Percentiles rank a stretch among this genome's conserved stretches.
Conservation (phyloP, 1,140 invertebrate species). For the Chironomus striatipennis region DNA sequence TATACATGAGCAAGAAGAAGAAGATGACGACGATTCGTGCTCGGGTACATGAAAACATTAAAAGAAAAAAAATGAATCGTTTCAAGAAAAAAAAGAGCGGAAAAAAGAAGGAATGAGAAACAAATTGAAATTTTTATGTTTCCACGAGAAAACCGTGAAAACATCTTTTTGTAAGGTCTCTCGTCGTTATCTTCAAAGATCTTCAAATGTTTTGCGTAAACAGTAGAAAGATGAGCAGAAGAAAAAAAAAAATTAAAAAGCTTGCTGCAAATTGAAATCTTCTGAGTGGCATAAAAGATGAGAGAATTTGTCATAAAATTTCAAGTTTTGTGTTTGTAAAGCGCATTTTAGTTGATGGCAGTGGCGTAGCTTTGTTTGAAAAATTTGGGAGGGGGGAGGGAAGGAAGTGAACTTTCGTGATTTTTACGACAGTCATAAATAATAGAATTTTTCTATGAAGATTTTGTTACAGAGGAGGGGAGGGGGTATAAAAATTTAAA, state of each 20-base stretch:
- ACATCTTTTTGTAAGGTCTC: background rate
- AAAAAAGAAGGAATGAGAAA: background rate
- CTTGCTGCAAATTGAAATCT: slow-evolving; percentile 6
- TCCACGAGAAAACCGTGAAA: background rate
- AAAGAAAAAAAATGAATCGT: background rate
- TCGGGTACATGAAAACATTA: background rate
- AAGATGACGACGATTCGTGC: background rate
- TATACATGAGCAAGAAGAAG: background rate
- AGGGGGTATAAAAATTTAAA: too few species aligned
- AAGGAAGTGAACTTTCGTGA: too few species aligned
- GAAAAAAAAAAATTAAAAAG: background rate
- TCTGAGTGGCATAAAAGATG: background rate
- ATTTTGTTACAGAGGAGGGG: too few species aligned
- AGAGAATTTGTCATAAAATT: too few species aligned
- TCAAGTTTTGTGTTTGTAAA: too few species aligned
- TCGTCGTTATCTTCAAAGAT: slow-evolving; percentile 6
- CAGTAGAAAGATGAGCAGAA: background rate
- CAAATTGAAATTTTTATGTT: slow-evolving; percentile 15
- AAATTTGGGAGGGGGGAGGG: too few species aligned
- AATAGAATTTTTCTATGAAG: too few species aligned
- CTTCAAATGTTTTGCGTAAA: slow-evolving; percentile 13
- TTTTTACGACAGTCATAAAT: too few species aligned
- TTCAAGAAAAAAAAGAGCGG: background rate
- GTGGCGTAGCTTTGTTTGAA: too few species aligned
- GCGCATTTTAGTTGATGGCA: too few species aligned